Evolutionary conservation across 2,113 vertebrate genomes (phyloP), one percentile per base, ranked within the genome.

Genomic region (Callopanchax toddi): DNA sequence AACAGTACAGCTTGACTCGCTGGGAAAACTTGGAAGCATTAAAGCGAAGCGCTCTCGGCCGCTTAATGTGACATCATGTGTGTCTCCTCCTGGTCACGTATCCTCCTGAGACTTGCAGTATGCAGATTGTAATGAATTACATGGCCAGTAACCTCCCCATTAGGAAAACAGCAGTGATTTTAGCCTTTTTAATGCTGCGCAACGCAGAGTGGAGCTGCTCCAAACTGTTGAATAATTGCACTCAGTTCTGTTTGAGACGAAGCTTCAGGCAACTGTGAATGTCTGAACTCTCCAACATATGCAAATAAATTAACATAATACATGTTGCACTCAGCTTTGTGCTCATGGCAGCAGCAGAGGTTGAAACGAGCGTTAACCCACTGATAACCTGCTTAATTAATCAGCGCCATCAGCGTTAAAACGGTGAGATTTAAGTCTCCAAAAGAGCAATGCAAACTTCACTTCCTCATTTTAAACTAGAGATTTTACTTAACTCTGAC

Each of bases 301-400:
- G 84, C 79, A 88, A 83, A 87, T 87, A 85, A 82, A 82, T 86
- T 58, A 76, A 11, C 79, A 74, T 72, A 70, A 76, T 70, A 52
- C 51, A 62, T 59, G 65, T 53, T 4, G 15, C 52, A 16, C 52
- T 60, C 48, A 20, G 61, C 61, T 36, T 49, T 53, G 29, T 54
- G 76, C 73, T 62, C 37, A 0, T 75, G 69, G 76, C 73, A 20
- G 79, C 73, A 45, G 62, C 40, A 43, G 69, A 59, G 62, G 66
- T 55, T 18, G 66, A 44, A 58, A 50, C 0, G 12, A 67, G 67
- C 62, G 78, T 60, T 69, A 78, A 67, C 71, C 71, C 18, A 54
- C 60, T 63, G 42, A 11, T 46, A 78, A 81, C 39, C 57, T 23
- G 52, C 44, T 69, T 44, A 18, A 67, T 74, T 71, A 65, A 77